Percentiles rank a stretch among this genome's conserved stretches.
Evolutionary conservation across 2,113 vertebrate species (phyloP).

Genomic region (Vulpes lagopus): DNA sequence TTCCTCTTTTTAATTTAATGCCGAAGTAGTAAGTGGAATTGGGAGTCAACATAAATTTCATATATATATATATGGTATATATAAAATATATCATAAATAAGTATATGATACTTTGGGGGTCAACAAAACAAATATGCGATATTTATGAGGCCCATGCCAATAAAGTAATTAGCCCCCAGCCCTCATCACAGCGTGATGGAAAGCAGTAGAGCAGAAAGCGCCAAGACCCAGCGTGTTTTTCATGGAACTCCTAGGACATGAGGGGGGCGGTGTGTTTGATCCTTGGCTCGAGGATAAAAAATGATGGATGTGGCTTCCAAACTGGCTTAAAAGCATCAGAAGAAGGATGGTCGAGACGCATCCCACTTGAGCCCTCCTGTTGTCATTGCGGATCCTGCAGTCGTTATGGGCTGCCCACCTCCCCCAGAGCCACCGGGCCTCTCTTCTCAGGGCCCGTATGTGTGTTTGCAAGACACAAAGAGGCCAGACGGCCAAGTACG

Average conservation of each 20-base stretch:
- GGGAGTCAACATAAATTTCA: background rate
- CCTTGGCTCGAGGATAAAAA: accelerated
- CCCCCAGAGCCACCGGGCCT: accelerated
- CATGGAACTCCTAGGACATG: accelerated
- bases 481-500: accelerated
- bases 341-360: accelerated
- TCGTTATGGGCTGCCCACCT: accelerated
- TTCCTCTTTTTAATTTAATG: background rate
- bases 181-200: accelerated
- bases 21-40: background rate
- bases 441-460: background rate
- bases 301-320: accelerated
- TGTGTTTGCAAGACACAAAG: background rate
- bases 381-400: background rate
- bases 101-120: background rate
- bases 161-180: background rate
- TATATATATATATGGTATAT: accelerated
- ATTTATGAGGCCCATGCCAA: background rate
- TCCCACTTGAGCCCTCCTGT: accelerated
- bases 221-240: accelerated
- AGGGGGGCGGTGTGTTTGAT: accelerated
- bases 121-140: background rate
- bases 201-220: background rate
- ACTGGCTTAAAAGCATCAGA: background rate
- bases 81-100: background rate